Base-by-base conservation (phyloP, 2,797 vertebrate species). In the Platyrinchus mystaceus region DNA sequence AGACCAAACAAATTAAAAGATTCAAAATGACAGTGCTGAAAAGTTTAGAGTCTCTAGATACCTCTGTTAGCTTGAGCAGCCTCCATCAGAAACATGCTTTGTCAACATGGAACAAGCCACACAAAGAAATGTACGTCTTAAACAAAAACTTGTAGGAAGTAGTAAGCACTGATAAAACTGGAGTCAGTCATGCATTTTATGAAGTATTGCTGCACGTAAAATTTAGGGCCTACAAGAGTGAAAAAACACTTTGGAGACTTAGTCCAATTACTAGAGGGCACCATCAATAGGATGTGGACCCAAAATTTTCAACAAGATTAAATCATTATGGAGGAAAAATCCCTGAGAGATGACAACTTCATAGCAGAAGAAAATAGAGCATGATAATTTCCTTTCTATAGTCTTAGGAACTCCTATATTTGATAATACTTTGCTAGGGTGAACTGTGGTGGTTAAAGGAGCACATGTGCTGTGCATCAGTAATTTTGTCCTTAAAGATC, bases 401-500 rank as follows among this genome's bases (percentile, higher is more conserved):
- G 13, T 69, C 27, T 79, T 69, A 73, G 71, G 63, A 84, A 60
- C 2, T 19, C 41, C 47, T 76, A 24, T 5, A n/a, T 64, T 83
- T 84, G 44, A 23, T 50, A 69, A 52, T 78, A 10, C 20, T 91
- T 96, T 30, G 26, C 41, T 73, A 32, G 50, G 34, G 28, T 90
- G 69, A 76, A 49, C 47, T 46, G 30, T n/a, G 41, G 28, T 89
- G 23, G 34, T 88, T 94, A 87, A 89, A 92, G 43, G 19, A 88
- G 20, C 41, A 11, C 44, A 50, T 79, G 70, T 90, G 52, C 20
- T 4, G 7, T 82, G 79, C 79, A 79, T 93, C 70, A 64, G 55
- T 95, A 90, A 90, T 74, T 94, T 88, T 96, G 74, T 82, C 64
- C 80, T 90, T 87, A 93, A 93, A 94, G 85, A 80, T 82, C 95